These are phyloP conservation scores for Petrocephalus schoutedeni DNA, from an alignment of 2,797 vertebrate genomes.

Conservation along the genomic window DNA sequence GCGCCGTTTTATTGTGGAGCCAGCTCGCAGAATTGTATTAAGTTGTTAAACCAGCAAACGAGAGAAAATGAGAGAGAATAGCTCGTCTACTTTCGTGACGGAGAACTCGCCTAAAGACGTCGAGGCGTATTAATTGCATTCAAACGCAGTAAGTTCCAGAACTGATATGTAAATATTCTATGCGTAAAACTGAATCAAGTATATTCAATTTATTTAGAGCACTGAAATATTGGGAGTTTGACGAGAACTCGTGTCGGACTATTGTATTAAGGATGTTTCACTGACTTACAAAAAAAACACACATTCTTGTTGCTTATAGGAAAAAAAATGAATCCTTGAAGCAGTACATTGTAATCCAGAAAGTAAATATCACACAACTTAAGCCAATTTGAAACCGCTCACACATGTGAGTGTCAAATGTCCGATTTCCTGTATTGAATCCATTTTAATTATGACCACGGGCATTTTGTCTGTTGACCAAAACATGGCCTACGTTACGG, in stretches of 20 bases:
- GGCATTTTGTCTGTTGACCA: neutral
- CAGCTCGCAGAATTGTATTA: conserved; percentile 1
- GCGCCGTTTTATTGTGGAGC: neutral
- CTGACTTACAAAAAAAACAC: neutral
- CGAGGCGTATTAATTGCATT: neutral
- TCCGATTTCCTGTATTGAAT: neutral
- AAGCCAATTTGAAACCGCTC: neutral
- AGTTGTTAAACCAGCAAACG: neutral
- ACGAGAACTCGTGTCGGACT: neutral
- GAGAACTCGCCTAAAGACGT: neutral
- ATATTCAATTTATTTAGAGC: neutral
- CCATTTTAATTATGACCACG: neutral
- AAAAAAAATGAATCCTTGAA: neutral
- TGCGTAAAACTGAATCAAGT: neutral
- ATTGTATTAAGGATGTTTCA: neutral
- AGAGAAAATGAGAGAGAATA: neutral
- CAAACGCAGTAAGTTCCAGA: neutral
- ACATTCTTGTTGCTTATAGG: neutral
- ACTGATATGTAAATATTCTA: conserved; percentile 6
- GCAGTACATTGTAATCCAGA: neutral
- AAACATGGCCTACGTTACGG: neutral
- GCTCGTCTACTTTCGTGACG: neutral
- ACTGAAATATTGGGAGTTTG: neutral
- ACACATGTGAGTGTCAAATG: neutral
- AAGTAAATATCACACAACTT: neutral